These are phyloP conservation scores for Caenorhabditis sp. DNA, from an alignment of 2,888 invertebrate species.

Conservation along the genomic window DNA sequence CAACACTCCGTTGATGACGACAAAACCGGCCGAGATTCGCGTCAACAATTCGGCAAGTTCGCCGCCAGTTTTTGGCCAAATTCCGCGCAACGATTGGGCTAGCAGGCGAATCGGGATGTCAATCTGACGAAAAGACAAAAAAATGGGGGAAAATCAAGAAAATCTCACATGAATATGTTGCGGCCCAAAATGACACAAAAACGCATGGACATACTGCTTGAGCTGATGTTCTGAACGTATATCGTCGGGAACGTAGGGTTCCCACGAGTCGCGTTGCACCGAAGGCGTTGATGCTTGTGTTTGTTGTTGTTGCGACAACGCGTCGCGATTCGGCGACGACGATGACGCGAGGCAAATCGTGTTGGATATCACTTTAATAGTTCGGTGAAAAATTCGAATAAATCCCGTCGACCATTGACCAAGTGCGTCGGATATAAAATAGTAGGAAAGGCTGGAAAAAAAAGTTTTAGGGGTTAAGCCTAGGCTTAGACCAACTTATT, in stretches of 20 bases:
- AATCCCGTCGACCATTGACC: slow-evolving; percentile 33
- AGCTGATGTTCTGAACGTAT: slow-evolving; percentile 30
- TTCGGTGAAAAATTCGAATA: slow-evolving; percentile 31
- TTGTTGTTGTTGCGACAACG: too few species aligned
- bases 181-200: slow-evolving; percentile 36
- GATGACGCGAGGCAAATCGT: slow-evolving; percentile 26
- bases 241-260: slow-evolving; percentile 33
- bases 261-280: slow-evolving; percentile 31
- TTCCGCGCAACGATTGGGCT: slow-evolving; percentile 28
- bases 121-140: too few species aligned
- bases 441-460: slow-evolving; percentile 11
- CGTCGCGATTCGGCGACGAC: too few species aligned
- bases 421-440: slow-evolving; percentile 28
- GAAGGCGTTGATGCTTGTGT: background rate
- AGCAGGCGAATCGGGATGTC: slow-evolving; percentile 36
- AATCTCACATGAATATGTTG: slow-evolving; percentile 30
- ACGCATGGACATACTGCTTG: slow-evolving; percentile 22
- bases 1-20: slow-evolving; percentile 27
- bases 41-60: slow-evolving; percentile 24
- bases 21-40: slow-evolving; percentile 21
- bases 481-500: slow-evolving; percentile 1
- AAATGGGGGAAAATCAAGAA: background rate
- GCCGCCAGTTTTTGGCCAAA: slow-evolving; percentile 29
- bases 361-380: slow-evolving; percentile 26
- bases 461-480: background rate